phyloP scores from a whole-genome alignment of 2,888 invertebrate genomes.

The Coenonympha glycerion region DNA sequence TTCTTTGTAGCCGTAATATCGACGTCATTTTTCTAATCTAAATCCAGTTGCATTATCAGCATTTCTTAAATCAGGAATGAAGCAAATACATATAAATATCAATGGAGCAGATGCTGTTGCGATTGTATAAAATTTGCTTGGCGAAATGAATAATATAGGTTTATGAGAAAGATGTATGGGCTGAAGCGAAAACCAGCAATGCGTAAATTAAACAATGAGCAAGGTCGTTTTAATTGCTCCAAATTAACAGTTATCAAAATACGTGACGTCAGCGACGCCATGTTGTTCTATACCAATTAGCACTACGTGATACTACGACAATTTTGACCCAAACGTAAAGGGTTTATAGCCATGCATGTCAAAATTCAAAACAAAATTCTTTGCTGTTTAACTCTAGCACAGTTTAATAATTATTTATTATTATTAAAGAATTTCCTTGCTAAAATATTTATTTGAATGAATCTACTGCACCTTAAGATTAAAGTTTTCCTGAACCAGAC shows the following conservation, averaged over 20 bases:
- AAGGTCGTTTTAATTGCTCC: background rate
- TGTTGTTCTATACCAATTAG: background rate
- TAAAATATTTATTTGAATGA: no score
- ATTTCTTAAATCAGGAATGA: background rate
- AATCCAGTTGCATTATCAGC: background rate
- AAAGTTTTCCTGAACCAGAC: no score
- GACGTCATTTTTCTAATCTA: background rate
- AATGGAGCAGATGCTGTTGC: constrained; percentile 12
- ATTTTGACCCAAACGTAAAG: background rate
- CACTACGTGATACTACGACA: background rate
- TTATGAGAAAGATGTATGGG: constrained; percentile 1
- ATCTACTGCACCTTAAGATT: no score
- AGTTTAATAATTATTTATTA: no score
- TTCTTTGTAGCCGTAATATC: background rate
- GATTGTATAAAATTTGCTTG: constrained; percentile 16
- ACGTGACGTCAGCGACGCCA: constrained; percentile 1
- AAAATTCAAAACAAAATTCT: no score
- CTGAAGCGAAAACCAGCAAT: constrained; percentile 24
- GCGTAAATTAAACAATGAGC: constrained; percentile 15
- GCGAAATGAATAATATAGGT: constrained; percentile 11
- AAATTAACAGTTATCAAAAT: constrained; percentile 1
- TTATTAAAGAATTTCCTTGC: no score
- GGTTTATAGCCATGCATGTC: no score
- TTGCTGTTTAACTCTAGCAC: no score
- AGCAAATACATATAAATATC: background rate